A percentile compares a stretch with the other conserved stretches of the same genome.
phyloP scores from a whole-genome alignment of 1,140 invertebrate genomes.

The Drosophila bocqueti region DNA sequence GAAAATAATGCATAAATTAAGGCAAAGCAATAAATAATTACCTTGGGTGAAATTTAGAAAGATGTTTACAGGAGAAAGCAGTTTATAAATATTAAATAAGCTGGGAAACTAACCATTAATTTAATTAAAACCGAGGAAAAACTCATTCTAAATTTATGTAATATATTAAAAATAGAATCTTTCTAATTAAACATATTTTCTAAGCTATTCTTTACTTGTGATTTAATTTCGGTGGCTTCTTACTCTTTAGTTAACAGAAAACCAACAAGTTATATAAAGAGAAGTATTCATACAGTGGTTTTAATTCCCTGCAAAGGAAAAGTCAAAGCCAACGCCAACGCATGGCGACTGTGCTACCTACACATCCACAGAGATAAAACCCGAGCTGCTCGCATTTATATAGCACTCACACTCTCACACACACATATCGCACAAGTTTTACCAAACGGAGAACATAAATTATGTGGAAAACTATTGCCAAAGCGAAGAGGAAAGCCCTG shows the following conservation, averaged over 20 bases:
- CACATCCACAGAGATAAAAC: slow-evolving; percentile 25
- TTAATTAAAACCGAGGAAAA: not conserved
- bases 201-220: not conserved
- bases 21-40: not conserved
- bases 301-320: slow-evolving; percentile 9
- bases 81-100: not conserved
- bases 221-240: not conserved
- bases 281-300: not conserved
- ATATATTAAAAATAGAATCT: too few relatives aligned
- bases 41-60: not conserved
- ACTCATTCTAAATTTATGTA: not conserved
- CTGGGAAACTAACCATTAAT: too few relatives aligned
- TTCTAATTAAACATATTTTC: not conserved
- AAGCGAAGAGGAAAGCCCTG: slow-evolving; percentile 27
- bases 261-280: slow-evolving; percentile 14
- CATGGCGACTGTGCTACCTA: not conserved
- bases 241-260: not conserved
- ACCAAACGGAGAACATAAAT: slow-evolving; percentile 40
- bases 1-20: slow-evolving; percentile 13
- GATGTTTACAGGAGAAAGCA: not conserved
- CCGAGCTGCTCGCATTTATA: slow-evolving; percentile 10
- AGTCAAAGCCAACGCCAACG: slow-evolving; percentile 5
- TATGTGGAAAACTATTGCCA: slow-evolving; percentile 53
- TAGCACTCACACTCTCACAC: slow-evolving; percentile 5
- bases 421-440: slow-evolving; percentile 41